Evolutionary conservation across 2,888 invertebrate species (phyloP), one percentile per base, ranked within the genome.

Genomic region (Thymelicus sylvestris): DNA sequence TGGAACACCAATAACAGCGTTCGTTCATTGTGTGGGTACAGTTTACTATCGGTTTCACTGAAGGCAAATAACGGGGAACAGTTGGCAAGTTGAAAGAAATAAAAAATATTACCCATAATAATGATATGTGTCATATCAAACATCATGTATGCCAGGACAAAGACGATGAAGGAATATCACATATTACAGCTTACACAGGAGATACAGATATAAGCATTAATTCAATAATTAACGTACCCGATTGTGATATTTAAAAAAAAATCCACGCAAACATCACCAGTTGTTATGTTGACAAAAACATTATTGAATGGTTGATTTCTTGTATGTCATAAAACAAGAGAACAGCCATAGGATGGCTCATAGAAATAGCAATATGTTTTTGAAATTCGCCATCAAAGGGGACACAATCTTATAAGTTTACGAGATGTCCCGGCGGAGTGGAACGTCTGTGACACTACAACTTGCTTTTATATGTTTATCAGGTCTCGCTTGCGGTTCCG

Each of bases 21-120:
- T 15, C 48, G 62, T 55, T 24, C 52, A 47, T 57, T 64, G 64
- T 69, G 69, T 69, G 63, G 69, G 69, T 12, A 47, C 48, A 13
- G 13, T 57, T 31, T n/a, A 44, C 44, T 44, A 44, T 44, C 8
- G 8, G 44, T 57, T 57, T 13, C 31, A 13, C 13, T 57, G 31
- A 57, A 13, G 38, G 12, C 57, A 57, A 57, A 12, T 7, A 57
- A 57, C 12, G 24, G 10, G 7, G 15, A 19, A 6, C 7, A 19
- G 7, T 19, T 52, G 50, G n/a, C 15, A 19, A 15, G 15, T 0
- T 15, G 7, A 52, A 15, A 60, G 6, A 6, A 2, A 61, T 31
- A 57, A 12, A 57, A 2, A n/a, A n/a, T 31, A 59, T 39, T 39
- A 7, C 4, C n/a, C 39, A 60, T 60, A 39, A 15, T 39, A n/a